A percentile compares a stretch with the other conserved stretches of the same genome.
These are phyloP conservation scores for Elegia similella DNA, from an alignment of 2,888 invertebrate genomes.

Conservation along the genomic window DNA sequence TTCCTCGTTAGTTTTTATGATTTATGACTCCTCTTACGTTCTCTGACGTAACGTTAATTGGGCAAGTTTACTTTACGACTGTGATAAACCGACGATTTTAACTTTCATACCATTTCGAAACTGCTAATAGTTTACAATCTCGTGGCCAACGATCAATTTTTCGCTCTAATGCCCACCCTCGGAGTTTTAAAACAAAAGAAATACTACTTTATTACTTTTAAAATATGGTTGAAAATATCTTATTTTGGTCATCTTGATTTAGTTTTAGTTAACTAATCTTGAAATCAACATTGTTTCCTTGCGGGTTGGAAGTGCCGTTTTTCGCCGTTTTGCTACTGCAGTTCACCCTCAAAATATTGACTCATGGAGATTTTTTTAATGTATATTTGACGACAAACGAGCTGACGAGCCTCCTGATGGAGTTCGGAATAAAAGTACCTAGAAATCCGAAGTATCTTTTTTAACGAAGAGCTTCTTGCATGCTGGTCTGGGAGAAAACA, in stretches of 20 bases:
- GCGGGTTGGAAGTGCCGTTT: background rate
- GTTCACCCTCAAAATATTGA: too few relatives aligned
- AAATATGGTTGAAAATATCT: background rate
- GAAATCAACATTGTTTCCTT: slow-evolving; percentile 10
- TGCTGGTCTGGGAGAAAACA: too few relatives aligned
- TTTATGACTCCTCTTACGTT: background rate
- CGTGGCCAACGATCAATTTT: slow-evolving; percentile 42
- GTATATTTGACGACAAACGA: too few relatives aligned
- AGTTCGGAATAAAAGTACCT: too few relatives aligned
- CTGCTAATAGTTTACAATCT: slow-evolving; percentile 16
- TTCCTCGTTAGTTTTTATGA: background rate
- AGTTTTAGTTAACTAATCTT: slow-evolving; percentile 8
- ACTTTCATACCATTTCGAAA: slow-evolving; percentile 5
- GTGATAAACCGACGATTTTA: background rate
- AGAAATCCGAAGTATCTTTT: too few relatives aligned
- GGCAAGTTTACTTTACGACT: background rate
- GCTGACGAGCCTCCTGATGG: too few relatives aligned
- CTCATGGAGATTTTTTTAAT: too few relatives aligned
- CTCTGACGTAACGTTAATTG: background rate
- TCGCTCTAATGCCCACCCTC: slow-evolving; percentile 45
- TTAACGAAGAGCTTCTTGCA: too few relatives aligned
- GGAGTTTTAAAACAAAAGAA: background rate
- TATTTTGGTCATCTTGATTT: background rate
- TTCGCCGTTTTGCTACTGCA: too few relatives aligned
- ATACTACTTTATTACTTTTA: background rate